phyloP scores from a whole-genome alignment of 2,888 invertebrate genomes.

The Hypsopygia costalis region DNA sequence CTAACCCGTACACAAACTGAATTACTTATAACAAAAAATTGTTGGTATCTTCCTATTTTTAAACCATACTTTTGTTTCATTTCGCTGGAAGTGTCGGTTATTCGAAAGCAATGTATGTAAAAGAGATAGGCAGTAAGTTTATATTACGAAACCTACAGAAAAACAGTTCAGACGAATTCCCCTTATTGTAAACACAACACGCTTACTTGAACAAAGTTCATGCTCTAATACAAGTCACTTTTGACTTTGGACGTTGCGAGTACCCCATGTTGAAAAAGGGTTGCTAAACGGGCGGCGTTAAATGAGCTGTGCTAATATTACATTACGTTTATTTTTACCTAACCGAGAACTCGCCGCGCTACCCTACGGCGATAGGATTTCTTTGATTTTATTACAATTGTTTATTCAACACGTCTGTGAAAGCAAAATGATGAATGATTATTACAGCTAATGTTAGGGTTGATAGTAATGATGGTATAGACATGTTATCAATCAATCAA shows the following conservation, averaged over 20 bases:
- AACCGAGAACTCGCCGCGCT: slow-evolving; percentile 1
- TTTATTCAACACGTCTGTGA: slow-evolving; percentile 3
- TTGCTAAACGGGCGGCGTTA: slow-evolving; percentile 15
- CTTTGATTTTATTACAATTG: slow-evolving; percentile 14
- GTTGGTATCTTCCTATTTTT: too few relatives aligned
- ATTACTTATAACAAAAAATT: too few relatives aligned
- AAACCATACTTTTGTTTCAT: too few relatives aligned
- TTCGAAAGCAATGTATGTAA: too few relatives aligned
- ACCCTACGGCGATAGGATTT: slow-evolving; percentile 3
- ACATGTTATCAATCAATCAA: too few relatives aligned
- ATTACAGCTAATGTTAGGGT: slow-evolving; percentile 18
- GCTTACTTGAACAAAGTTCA: slow-evolving; percentile 13
- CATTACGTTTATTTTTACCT: slow-evolving; percentile 15
- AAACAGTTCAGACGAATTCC: neutral
- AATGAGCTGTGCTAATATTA: slow-evolving; percentile 31
- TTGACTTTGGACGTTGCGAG: slow-evolving; percentile 31
- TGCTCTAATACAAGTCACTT: slow-evolving; percentile 28
- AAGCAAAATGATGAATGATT: slow-evolving; percentile 17
- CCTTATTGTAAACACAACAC: neutral
- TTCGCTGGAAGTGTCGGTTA: too few relatives aligned
- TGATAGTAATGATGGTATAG: slow-evolving; percentile 24
- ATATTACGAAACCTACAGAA: too few relatives aligned
- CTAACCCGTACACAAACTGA: too few relatives aligned
- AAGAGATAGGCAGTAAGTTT: too few relatives aligned
- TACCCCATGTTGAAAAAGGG: slow-evolving; percentile 20